Evolutionary conservation across 2,797 vertebrate genomes (phyloP).

Genomic region (Delichon dasypus): DNA sequence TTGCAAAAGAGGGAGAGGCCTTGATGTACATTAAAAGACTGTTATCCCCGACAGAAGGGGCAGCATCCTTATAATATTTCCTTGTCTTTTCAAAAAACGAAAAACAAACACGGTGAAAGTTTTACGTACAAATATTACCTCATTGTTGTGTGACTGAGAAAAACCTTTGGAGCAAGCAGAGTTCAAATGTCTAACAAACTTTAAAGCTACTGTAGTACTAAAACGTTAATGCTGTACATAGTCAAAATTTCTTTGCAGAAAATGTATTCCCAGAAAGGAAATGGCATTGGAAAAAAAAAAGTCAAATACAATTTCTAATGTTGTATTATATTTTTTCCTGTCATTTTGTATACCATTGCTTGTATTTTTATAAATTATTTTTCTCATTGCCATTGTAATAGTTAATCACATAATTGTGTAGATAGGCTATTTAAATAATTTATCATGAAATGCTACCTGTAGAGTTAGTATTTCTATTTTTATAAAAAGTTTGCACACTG

Average conservation of each 20-base stretch:
- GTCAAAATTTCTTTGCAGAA: slow-evolving; percentile 85
- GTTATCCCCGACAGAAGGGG: neutral
- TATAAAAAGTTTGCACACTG: slow-evolving; percentile 99
- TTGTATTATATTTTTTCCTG: slow-evolving; percentile 74
- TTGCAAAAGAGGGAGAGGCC: neutral
- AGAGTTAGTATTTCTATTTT: slow-evolving; percentile 95
- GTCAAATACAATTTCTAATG: slow-evolving; percentile 74
- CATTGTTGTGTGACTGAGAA: slow-evolving; percentile 93
- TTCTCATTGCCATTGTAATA: slow-evolving; percentile 88
- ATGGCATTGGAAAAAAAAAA: slow-evolving; percentile 79
- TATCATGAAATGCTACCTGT: slow-evolving; percentile 94
- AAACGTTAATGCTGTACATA: slow-evolving; percentile 91
- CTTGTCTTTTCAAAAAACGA: slow-evolving; percentile 65
- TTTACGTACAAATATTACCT: slow-evolving; percentile 99
- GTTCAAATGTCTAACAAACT: slow-evolving; percentile 85
- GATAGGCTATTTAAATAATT: slow-evolving; percentile 99
- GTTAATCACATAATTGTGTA: slow-evolving; percentile 92
- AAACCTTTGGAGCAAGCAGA: slow-evolving; percentile 82
- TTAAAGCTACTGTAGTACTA: slow-evolving; percentile 89
- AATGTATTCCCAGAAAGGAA: slow-evolving; percentile 80
- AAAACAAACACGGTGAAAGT: slow-evolving; percentile 77
- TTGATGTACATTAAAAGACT: neutral
- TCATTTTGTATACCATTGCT: slow-evolving; percentile 85
- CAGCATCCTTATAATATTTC: slow-evolving; percentile 24
- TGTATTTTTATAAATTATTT: slow-evolving; percentile 97